phyloP scores from a whole-genome alignment of 64 coral and sea anemone species.

The Montipora sp. region DNA sequence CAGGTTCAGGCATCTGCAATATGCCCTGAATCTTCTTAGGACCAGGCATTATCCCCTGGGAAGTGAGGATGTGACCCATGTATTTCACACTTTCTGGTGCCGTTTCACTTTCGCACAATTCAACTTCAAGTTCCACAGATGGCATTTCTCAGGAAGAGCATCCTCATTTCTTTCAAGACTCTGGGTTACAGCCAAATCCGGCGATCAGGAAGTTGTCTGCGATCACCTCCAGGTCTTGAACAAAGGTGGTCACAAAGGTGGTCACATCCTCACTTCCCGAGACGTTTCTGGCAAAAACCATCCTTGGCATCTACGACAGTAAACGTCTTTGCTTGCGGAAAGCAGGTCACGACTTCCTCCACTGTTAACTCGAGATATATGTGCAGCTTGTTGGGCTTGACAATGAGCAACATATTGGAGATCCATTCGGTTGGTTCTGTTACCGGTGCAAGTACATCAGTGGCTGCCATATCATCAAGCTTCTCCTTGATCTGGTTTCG shows the following conservation, averaged over 20 bases:
- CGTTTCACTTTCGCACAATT: constrained; percentile 41
- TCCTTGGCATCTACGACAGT: neutral
- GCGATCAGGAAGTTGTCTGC: neutral
- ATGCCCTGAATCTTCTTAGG: too few species aligned
- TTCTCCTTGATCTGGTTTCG: constrained; percentile 15
- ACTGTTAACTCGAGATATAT: constrained; percentile 12
- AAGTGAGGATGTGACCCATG: neutral
- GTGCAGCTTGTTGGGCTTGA: constrained; percentile 29
- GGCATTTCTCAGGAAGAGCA: constrained; percentile 40
- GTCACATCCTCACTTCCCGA: neutral
- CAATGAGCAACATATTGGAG: neutral
- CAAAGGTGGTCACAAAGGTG: constrained; percentile 28
- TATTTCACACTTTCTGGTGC: neutral
- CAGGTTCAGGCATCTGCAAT: too few species aligned
- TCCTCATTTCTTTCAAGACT: neutral
- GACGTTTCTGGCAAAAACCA: neutral
- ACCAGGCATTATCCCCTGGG: constrained; percentile 5
- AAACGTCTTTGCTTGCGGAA: constrained; percentile 26
- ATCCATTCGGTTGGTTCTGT: neutral
- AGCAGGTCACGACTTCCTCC: neutral
- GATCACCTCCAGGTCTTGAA: neutral
- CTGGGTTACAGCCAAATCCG: neutral
- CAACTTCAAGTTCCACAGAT: constrained; percentile 41
- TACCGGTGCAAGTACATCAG: neutral
- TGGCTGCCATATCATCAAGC: neutral